Base-by-base conservation (phyloP, 1,140 invertebrate species). In the Zeugodacus cucurbitae region DNA sequence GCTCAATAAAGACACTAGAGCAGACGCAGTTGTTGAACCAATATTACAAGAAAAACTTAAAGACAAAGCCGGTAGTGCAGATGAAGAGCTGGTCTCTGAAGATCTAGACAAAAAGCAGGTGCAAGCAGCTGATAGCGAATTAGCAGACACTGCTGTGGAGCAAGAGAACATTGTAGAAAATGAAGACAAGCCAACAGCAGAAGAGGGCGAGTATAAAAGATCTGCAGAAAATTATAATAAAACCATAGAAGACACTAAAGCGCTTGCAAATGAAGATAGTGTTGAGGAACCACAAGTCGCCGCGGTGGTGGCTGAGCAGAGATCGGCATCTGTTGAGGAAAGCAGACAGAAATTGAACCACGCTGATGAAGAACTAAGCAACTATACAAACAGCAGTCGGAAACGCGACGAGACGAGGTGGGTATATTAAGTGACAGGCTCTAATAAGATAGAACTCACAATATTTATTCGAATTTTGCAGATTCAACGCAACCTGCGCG, bases 1-100 rank as follows among this genome's bases (percentile, higher is more conserved):
- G 22, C 8, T 7, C n/a, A 26, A 11, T 14, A 22, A 48, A 48
- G 10, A 22, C 22, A 54, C 37, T 14, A 41, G 6, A 29, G 41
- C 20, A 34, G n/a, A 29, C 5, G 20, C 17, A 74, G 90, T 89
- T 78, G 82, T 91, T 22, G 90, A 89, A 82, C 88, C 90, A 29
- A 14, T n/a, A 87, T 17, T 20, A 48, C 48, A 87, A 34, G 6
- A 90, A 89, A 70, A 44, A 85, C 10, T 74, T 34, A 57, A 88
- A 11, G 32, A 62, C 11, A 17, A 86, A 22, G 29, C 57, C 10
- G 64, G 32, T 5, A 90, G 88, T 34, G 48, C 78, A 34, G 86
- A 26, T 41, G 89, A 86, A 87, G 54, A 0, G 26, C 74, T 59
- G 32, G 67, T 88, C 20, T 54, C 88, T 3, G 85, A 90, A 29